Percentiles rank a stretch among this genome's conserved stretches.
These are phyloP conservation scores for Lycaena phlaeas DNA, from an alignment of 2,888 invertebrate genomes.

Conservation along the genomic window DNA sequence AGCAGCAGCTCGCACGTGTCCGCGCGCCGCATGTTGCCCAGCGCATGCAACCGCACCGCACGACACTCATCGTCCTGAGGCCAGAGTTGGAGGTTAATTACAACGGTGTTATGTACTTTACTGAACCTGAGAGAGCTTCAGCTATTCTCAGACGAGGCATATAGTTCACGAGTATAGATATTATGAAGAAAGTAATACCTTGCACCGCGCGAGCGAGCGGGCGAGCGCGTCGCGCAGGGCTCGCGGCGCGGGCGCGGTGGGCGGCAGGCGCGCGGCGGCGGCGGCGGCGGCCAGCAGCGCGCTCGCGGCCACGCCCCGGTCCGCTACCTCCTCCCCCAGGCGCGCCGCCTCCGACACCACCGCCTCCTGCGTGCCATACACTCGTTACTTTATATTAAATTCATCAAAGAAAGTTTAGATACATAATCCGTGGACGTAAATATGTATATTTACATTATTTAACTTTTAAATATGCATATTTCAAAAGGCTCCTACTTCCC, in stretches of 20 bases:
- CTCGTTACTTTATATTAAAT: not conserved
- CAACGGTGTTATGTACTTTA: no score
- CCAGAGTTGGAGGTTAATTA: no score
- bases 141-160: no score
- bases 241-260: constrained; percentile 22
- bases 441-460: no score
- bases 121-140: no score
- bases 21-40: constrained; percentile 37
- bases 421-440: no score
- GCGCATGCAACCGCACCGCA: constrained; percentile 29
- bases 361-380: constrained; percentile 17
- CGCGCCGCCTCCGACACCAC: constrained; percentile 26
- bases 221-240: constrained; percentile 13
- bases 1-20: constrained; percentile 31
- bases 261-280: constrained; percentile 17
- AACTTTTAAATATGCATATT: no score
- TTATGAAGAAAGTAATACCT: no score
- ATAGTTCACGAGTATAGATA: no score
- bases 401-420: constrained; percentile 11
- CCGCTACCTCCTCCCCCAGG: constrained; percentile 19
- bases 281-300: constrained; percentile 24
- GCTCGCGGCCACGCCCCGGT: constrained; percentile 25
- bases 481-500: no score
- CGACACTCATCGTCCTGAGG: constrained; percentile 31
- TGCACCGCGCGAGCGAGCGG: constrained; percentile 17